Evolutionary conservation across 2,113 vertebrate species (phyloP).

Genomic region (Cryptotis parvus): DNA sequence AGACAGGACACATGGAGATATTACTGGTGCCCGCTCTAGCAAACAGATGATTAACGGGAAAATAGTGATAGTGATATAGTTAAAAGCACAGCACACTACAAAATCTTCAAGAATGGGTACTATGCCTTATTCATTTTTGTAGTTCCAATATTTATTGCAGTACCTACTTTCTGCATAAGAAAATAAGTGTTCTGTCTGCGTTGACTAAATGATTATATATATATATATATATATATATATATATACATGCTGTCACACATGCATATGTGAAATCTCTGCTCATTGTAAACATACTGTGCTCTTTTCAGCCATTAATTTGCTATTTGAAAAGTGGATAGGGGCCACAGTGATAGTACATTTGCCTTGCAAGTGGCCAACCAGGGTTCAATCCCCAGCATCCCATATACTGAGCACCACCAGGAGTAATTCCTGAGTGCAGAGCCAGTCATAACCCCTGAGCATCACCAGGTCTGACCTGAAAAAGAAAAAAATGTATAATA

Average conservation of each 20-base stretch:
- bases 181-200: not conserved
- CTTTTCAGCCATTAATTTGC: not conserved
- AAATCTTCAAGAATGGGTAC: not conserved
- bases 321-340: constrained; percentile 12
- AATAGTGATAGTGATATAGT: too few species aligned
- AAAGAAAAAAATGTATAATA: too few species aligned
- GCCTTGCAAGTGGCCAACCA: too few species aligned
- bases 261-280: not conserved
- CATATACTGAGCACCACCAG: too few species aligned
- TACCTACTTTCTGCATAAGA: not conserved
- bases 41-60: too few species aligned
- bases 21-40: too few species aligned
- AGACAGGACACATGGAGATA: too few species aligned
- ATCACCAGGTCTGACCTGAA: too few species aligned
- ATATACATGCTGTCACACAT: not conserved
- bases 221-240: not conserved
- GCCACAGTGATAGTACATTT: too few species aligned
- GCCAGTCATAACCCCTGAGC: too few species aligned
- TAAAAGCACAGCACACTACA: not conserved
- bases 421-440: too few species aligned
- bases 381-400: too few species aligned
- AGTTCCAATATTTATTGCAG: not conserved
- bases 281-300: not conserved
- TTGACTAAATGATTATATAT: not conserved
- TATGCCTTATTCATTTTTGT: not conserved